Percentiles rank a stretch among this genome's conserved stretches.
phyloP scores from a whole-genome alignment of 2,888 invertebrate genomes.

The Ectropis crepuscularia region DNA sequence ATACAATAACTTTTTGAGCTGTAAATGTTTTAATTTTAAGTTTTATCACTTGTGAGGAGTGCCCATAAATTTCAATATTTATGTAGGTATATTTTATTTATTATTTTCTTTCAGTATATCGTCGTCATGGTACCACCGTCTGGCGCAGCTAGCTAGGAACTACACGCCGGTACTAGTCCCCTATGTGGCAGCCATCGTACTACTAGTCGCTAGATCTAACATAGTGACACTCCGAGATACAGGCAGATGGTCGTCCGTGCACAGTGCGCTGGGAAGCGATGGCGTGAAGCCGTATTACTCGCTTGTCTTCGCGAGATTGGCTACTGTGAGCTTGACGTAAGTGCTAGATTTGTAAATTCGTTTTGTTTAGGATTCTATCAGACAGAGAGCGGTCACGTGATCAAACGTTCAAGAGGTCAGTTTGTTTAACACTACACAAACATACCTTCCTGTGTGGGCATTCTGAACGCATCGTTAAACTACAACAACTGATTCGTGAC shows the following conservation, averaged over 20 bases:
- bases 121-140: constrained; percentile 83
- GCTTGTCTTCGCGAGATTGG: constrained; percentile 79
- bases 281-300: constrained; percentile 84
- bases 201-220: constrained; percentile 83
- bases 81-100: too few relatives aligned
- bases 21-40: too few relatives aligned
- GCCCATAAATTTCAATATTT: background rate
- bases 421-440: too few relatives aligned
- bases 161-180: constrained; percentile 87
- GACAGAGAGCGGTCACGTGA: too few relatives aligned
- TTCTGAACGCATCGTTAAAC: too few relatives aligned
- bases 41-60: too few relatives aligned
- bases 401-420: too few relatives aligned
- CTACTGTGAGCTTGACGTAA: constrained; percentile 75
- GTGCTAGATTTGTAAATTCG: constrained; percentile 41
- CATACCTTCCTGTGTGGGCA: too few relatives aligned
- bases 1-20: too few relatives aligned
- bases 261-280: constrained; percentile 84
- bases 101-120: constrained; percentile 75
- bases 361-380: too few relatives aligned
- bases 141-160: constrained; percentile 87
- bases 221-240: constrained; percentile 52
- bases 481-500: too few relatives aligned
- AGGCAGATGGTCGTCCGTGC: constrained; percentile 74
- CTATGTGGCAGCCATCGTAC: constrained; percentile 86